Percentiles rank a stretch among this genome's conserved stretches.
phyloP scores from a whole-genome alignment of 2,797 vertebrate genomes.

The Lithobates sylvaticus region DNA sequence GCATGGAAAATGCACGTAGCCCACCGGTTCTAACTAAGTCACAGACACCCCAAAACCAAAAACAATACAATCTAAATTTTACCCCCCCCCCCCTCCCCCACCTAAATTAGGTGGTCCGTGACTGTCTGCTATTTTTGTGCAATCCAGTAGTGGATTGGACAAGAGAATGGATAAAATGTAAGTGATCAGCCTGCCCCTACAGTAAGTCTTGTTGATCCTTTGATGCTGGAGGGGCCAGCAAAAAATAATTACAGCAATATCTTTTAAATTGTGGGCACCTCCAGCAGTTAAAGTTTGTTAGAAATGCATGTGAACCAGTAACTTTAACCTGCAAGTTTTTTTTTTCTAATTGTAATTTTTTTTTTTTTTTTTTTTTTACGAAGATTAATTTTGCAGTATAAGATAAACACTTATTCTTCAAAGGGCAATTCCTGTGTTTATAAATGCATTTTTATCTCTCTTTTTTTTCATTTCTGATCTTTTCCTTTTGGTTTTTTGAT shows the following conservation, averaged over 20 bases:
- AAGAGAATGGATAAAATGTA: slow-evolving; percentile 74
- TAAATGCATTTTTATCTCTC: slow-evolving; percentile 65
- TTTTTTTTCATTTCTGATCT: slow-evolving; percentile 66
- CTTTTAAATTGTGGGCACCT: slow-evolving; percentile 57
- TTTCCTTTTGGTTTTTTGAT: slow-evolving; percentile 65
- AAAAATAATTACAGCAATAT: slow-evolving; percentile 13
- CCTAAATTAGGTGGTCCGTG: slow-evolving; percentile 62
- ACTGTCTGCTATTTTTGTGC: slow-evolving; percentile 84
- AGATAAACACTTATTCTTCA: slow-evolving; percentile 78
- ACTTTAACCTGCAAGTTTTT: slow-evolving; percentile 87
- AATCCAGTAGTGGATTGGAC: slow-evolving; percentile 77
- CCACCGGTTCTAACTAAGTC: slow-evolving; percentile 85
- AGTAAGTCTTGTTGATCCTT: slow-evolving; percentile 43
- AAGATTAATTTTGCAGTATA: slow-evolving; percentile 78
- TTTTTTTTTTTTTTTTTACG: slow-evolving; percentile 74
- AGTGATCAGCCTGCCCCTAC: slow-evolving; percentile 40
- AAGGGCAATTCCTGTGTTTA: slow-evolving; percentile 76
- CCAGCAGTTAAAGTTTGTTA: slow-evolving; percentile 77
- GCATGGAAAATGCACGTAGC: slow-evolving; percentile 99
- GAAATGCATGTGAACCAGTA: slow-evolving; percentile 93
- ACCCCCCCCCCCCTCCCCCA: slow-evolving; percentile 9
- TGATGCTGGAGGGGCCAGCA: slow-evolving; percentile 59
- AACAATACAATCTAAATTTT: slow-evolving; percentile 48
- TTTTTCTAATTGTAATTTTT: slow-evolving; percentile 67
- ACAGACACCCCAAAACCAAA: slow-evolving; percentile 86